Evolutionary conservation across 2,113 vertebrate genomes (phyloP), one percentile per base, ranked within the genome.

Genomic region (Hymenochirus boettgeri): DNA sequence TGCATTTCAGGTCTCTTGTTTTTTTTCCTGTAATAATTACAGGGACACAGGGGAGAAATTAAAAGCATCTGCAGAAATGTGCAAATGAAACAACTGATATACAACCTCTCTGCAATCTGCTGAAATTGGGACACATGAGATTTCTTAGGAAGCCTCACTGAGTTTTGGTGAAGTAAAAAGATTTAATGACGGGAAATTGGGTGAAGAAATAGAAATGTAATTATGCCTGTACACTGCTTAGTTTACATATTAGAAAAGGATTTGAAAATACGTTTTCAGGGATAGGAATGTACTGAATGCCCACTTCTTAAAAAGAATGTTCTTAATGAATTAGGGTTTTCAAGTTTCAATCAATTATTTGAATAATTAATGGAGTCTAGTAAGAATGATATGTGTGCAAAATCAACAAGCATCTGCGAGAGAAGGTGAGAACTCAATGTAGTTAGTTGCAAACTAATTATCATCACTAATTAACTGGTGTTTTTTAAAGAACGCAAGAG

Each of bases 381-480:
- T 13, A 18, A 57, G 9, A 31, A n/a, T 27, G 52, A 29, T 35
- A 21, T 57, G 29, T 22, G 18, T n/a, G 47, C 19, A 52, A 25
- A 52, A 37, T 33, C 47, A 31, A 37, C 24, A 45, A 46, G 33
- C 57, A 29, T 51, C 50, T 53, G 23, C n/a, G 54, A n/a, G 47
- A 51, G 26, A 45, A 69, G 24, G 56, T 53, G 57, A 69, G 47
- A 69, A 45, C 47, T 52, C 48, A 69, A 19, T 59, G 56, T 53
- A 53, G 25, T 58, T 59, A 60, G 65, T 29, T 60, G 57, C 57
- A 60, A 60, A 54, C 65, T 69, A 69, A 69, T 69, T 60, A 69
- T 26, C 57, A n/a, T 42, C 47, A 60, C 65, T 69, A 69, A 69
- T 69, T 59, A 69, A 60, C 65, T 60, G 33, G 33, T 69, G 47